Percentiles rank a stretch among this genome's conserved stretches.
phyloP scores from a whole-genome alignment of 2,113 vertebrate genomes.

The Tonatia bakeri region DNA sequence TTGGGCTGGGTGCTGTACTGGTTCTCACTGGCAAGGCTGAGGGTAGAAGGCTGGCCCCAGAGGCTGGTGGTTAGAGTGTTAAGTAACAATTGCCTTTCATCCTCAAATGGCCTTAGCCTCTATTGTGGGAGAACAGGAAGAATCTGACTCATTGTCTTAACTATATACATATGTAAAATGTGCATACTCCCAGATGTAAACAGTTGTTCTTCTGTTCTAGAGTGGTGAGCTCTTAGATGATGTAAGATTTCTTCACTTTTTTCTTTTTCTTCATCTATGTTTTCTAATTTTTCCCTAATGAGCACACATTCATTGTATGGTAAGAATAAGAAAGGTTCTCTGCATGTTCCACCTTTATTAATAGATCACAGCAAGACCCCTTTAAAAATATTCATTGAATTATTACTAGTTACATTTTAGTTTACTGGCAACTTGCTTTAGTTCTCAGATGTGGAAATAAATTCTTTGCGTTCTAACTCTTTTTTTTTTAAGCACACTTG shows the following conservation, averaged over 20 bases:
- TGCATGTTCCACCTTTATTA: background rate
- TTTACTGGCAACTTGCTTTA: constrained; percentile 2
- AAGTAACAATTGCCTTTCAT: background rate
- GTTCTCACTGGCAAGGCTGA: background rate
- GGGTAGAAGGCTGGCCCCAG: background rate
- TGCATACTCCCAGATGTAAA: background rate
- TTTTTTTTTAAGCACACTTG: background rate
- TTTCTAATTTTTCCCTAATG: background rate
- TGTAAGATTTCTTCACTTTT: background rate
- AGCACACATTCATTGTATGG: background rate
- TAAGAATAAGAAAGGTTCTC: background rate
- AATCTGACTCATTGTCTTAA: background rate
- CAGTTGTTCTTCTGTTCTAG: background rate
- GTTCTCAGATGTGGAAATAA: background rate
- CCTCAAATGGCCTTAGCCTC: background rate
- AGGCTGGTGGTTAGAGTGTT: background rate
- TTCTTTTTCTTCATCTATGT: background rate
- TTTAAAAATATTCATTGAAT: background rate
- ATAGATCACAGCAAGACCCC: background rate
- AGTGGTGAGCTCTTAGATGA: background rate
- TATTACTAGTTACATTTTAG: background rate
- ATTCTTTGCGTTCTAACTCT: constrained; percentile 3
- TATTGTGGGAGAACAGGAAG: background rate
- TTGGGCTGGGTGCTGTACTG: background rate
- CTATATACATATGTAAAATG: background rate